phyloP scores from a whole-genome alignment of 1,140 invertebrate species.

The Drosophila mojavensis region DNA sequence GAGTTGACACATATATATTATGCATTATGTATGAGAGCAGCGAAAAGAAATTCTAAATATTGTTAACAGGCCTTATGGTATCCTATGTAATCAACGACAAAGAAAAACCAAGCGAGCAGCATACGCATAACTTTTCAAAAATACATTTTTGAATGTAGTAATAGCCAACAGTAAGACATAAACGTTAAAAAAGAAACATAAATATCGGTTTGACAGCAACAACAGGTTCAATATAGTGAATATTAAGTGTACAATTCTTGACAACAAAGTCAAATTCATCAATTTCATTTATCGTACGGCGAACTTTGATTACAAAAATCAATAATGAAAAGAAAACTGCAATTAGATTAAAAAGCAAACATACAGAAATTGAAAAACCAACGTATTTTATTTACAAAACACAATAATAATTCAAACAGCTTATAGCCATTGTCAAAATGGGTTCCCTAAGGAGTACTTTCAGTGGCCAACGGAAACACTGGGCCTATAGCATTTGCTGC shows the following conservation, averaged over 20 bases:
- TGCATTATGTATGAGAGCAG: slow-evolving; percentile 11
- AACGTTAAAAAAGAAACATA: background rate
- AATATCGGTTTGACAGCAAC: slow-evolving; percentile 42
- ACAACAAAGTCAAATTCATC: slow-evolving; percentile 10
- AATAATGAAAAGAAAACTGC: background rate
- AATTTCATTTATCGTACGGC: slow-evolving; percentile 25
- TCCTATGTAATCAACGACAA: slow-evolving; percentile 42
- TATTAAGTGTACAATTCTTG: slow-evolving; percentile 27
- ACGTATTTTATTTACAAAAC: slow-evolving; percentile 8
- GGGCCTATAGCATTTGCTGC: slow-evolving; percentile 47
- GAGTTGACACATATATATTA: slow-evolving; percentile 4
- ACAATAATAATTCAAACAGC: background rate
- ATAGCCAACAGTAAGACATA: slow-evolving; percentile 17
- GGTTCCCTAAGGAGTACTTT: background rate
- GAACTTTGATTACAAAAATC: slow-evolving; percentile 19
- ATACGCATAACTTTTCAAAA: slow-evolving; percentile 42
- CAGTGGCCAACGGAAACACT: slow-evolving; percentile 42
- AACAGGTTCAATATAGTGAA: slow-evolving; percentile 38
- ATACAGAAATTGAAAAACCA: slow-evolving; percentile 6
- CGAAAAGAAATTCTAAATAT: slow-evolving; percentile 45
- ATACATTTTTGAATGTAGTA: slow-evolving; percentile 34
- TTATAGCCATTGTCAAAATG: background rate
- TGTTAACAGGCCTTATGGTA: slow-evolving; percentile 37
- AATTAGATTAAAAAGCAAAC: slow-evolving; percentile 35
- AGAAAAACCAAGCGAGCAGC: slow-evolving; percentile 36